Base-by-base conservation (phyloP, 2,113 vertebrate genomes). In the Laticauda colubrina region DNA sequence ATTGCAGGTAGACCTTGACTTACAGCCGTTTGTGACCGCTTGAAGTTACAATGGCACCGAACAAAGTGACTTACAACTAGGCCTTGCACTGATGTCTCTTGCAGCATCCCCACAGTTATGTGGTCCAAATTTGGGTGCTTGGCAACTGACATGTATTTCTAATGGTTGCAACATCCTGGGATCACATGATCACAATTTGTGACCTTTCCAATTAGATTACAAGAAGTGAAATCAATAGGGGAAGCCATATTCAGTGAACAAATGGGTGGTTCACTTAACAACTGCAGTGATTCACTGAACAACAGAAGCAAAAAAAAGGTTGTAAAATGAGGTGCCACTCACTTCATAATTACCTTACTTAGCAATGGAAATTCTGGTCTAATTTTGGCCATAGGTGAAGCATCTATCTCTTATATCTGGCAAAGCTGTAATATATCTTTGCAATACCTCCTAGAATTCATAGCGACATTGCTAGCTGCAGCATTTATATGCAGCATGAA, bases 371-470 rank as follows among this genome's bases (percentile, higher is more conserved):
- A 61, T 26, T 61, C 59, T 61, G 24, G 9, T 61, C 24, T 24
- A 61, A 61, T 61, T 9, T 24, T 61, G 8, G 24, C 24, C 21
- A 0, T 59, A 59, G 21, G 21, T 61, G 9, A 61, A 61, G 59
- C 8, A 26, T 59, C 7, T 91, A 64, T 29, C 59, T 95, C 92
- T 96, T 88, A 93, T 93, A 95, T 95, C 87, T 94, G 91, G 94
- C 93, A 59, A 96, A 95, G 81, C 93, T 3, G 92, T 95, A 93
- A 1, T 91, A 6, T 24, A 93, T 92, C 95, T 96, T 96, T 95
- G 87, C 14, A 91, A 26, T 11, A 92, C 90, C 69, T 96, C 96
- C 4, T 20, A 15, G 14, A 90, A 43, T 24, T 59, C 57, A 59
- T 9, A 24, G 23, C 75, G 9, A 39, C 12, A 15, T 26, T 64